Percentiles rank a stretch among this genome's conserved stretches.
Conservation (phyloP, 2,888 invertebrate genomes). For the Caenorhabditis macrosperma region DNA sequence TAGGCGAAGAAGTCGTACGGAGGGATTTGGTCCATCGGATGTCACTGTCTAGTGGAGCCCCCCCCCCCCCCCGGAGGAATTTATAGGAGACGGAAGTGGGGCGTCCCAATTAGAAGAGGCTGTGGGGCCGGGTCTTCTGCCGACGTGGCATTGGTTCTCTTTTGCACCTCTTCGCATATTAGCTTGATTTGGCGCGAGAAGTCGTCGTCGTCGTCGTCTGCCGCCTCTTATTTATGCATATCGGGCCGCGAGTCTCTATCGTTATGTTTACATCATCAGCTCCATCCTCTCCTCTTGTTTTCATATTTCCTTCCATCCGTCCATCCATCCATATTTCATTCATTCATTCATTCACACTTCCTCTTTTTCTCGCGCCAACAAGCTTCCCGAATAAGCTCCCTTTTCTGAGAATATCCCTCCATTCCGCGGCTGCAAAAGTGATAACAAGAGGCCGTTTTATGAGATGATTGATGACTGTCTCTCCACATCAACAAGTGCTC, state of each 20-base stretch:
- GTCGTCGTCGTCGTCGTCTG: no score
- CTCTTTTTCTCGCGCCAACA: slow-evolving; percentile 4
- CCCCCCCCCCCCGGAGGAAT: no score
- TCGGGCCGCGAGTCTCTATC: slow-evolving; percentile 5
- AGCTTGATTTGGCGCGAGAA: no score
- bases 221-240: neutral
- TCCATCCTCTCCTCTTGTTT: slow-evolving; percentile 11
- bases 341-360: slow-evolving; percentile 38
- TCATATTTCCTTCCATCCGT: neutral
- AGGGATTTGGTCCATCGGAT: slow-evolving; percentile 40
- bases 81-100: slow-evolving; percentile 2
- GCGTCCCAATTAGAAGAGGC: neutral
- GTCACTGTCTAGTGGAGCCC: no score
- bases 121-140: neutral
- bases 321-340: slow-evolving; percentile 27
- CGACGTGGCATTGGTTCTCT: no score
- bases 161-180: no score
- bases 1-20: slow-evolving; percentile 43
- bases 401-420: slow-evolving; percentile 26
- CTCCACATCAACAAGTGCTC: neutral
- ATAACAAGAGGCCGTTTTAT: slow-evolving; percentile 9
- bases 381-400: slow-evolving; percentile 8
- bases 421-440: neutral
- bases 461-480: slow-evolving; percentile 44
- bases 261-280: slow-evolving; percentile 31